Conservation (phyloP, 2,797 vertebrate genomes). For the Peromyscus melanophrys region DNA sequence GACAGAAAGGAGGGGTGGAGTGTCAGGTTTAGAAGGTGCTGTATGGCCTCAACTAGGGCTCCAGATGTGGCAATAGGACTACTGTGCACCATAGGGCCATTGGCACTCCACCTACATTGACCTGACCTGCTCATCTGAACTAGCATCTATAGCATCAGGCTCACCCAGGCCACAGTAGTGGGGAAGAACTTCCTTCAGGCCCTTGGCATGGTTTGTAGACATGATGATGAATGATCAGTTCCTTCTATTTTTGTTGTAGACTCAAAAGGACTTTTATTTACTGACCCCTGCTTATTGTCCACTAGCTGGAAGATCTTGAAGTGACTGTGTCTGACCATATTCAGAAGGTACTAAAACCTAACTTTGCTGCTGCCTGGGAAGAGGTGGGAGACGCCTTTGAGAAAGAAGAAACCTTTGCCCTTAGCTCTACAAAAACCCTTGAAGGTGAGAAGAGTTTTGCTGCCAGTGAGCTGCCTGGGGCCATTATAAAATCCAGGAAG, state of each 20-base stretch:
- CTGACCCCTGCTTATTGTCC: conserved; percentile 65
- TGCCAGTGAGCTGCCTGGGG: not conserved
- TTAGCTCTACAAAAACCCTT: conserved; percentile 96
- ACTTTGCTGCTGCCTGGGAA: conserved; percentile 98
- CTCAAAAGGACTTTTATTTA: not conserved
- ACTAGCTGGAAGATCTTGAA: conserved; percentile 96
- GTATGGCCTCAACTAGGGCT: not conserved
- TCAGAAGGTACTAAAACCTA: conserved; percentile 97
- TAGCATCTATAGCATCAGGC: not conserved
- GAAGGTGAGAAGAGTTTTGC: conserved; percentile 91
- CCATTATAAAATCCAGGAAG: not conserved
- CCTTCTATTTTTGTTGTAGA: not conserved
- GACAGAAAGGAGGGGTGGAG: not conserved
- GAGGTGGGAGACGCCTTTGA: conserved; percentile 97
- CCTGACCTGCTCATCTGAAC: conserved; percentile 3
- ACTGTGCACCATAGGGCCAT: not conserved
- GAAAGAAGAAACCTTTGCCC: conserved; percentile 98
- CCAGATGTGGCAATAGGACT: not conserved
- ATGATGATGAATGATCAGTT: not conserved
- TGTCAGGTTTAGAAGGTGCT: not conserved
- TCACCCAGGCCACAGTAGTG: not conserved
- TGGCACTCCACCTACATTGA: not conserved
- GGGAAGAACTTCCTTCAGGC: not conserved
- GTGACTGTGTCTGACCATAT: conserved; percentile 97
- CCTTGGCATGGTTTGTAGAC: not conserved